These are phyloP conservation scores for Saturnia japonica DNA, from an alignment of 2,888 invertebrate genomes.

Conservation along the genomic window DNA sequence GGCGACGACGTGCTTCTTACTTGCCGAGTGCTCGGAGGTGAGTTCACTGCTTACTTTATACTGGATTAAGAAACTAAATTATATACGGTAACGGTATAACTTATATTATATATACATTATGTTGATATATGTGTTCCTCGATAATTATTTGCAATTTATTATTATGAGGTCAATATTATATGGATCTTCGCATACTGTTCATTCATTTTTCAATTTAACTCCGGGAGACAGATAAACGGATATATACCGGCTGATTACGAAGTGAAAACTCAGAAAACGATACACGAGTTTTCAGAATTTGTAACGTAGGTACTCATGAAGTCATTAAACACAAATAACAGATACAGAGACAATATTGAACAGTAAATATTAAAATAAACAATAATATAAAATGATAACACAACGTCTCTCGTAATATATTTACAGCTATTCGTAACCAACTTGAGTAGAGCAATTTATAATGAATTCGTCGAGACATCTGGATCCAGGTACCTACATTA, in stretches of 20 bases:
- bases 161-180: background rate
- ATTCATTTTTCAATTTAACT: background rate
- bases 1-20: conserved; percentile 92
- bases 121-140: background rate
- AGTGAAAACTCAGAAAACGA: too few species aligned
- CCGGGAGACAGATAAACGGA: background rate
- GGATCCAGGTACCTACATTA: conserved; percentile 32
- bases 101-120: background rate
- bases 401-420: background rate
- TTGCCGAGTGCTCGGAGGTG: conserved; percentile 93
- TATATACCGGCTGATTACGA: background rate
- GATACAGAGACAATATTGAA: background rate
- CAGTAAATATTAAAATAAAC: background rate
- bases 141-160: background rate
- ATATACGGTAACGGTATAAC: too few species aligned
- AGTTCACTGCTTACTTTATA: conserved; percentile 45
- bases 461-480: conserved; percentile 1
- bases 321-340: background rate
- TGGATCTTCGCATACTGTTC: background rate
- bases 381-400: background rate
- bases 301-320: background rate
- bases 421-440: background rate
- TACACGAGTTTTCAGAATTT: background rate
- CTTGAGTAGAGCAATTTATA: background rate
- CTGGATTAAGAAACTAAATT: background rate